phyloP scores from a whole-genome alignment of 2,113 vertebrate species.

The Neofelis nebulosa region DNA sequence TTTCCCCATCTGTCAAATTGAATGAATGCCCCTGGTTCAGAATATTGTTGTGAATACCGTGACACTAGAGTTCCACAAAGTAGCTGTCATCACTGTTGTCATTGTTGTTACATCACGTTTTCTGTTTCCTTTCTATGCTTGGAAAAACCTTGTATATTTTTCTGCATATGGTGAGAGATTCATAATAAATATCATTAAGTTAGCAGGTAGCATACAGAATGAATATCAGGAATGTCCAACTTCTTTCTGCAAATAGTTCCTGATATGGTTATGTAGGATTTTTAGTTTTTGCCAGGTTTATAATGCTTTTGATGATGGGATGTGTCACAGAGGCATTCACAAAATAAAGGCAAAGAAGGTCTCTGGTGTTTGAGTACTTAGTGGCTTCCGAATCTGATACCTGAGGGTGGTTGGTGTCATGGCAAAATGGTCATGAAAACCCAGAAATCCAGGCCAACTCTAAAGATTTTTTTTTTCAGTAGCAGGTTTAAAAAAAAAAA shows the following conservation, averaged over 20 bases:
- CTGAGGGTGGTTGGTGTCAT: neutral
- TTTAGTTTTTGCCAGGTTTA: neutral
- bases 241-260: slow-evolving; percentile 6
- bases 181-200: slow-evolving; percentile 5
- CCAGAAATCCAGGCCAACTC: neutral
- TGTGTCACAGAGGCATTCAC: slow-evolving; percentile 14
- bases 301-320: neutral
- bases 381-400: neutral
- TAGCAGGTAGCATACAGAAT: neutral
- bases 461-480: neutral
- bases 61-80: neutral
- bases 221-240: neutral
- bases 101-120: neutral
- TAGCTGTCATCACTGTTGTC: neutral
- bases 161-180: neutral
- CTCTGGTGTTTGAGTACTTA: neutral
- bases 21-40: neutral
- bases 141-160: neutral
- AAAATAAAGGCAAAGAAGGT: slow-evolving; percentile 35
- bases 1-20: slow-evolving; percentile 17
- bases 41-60: neutral
- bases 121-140: slow-evolving; percentile 16
- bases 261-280: neutral
- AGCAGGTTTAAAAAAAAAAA: neutral
- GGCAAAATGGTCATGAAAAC: neutral